phyloP scores from a whole-genome alignment of 2,797 vertebrate genomes.

The Danionella dracula region DNA sequence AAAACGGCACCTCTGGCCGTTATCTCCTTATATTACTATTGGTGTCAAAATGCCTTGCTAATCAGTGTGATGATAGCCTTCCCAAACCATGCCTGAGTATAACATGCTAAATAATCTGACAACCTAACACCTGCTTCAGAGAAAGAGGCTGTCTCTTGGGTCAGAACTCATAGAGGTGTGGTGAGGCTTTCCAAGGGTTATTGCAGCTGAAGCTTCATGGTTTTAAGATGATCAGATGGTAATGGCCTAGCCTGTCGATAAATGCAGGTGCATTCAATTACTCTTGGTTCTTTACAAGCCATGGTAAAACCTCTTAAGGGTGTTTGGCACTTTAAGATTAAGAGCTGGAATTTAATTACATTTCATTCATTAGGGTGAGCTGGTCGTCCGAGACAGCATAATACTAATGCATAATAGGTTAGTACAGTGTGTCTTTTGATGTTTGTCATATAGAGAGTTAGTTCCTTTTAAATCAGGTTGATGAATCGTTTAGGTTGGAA shows the following conservation, averaged over 20 bases:
- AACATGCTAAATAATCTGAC: conserved; percentile 48
- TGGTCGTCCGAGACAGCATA: neutral
- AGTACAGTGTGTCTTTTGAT: neutral
- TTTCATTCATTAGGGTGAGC: conserved; percentile 9
- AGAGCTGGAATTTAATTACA: conserved; percentile 15
- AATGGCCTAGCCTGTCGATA: conserved; percentile 9
- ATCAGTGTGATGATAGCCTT: conserved; percentile 68
- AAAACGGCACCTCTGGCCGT: conserved; percentile 69
- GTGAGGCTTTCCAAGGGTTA: neutral
- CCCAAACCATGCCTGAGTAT: conserved; percentile 8
- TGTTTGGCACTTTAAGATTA: conserved; percentile 24
- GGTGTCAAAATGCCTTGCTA: conserved; percentile 60
- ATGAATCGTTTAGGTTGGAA: too few species aligned
- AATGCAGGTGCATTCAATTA: conserved; percentile 26
- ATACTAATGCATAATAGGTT: neutral
- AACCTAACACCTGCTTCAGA: conserved; percentile 48
- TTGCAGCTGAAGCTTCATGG: neutral
- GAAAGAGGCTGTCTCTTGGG: neutral
- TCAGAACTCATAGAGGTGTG: conserved; percentile 15
- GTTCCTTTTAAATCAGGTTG: neutral
- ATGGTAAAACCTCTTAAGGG: neutral
- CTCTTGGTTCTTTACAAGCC: conserved; percentile 6
- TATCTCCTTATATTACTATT: conserved; percentile 61
- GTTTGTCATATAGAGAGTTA: neutral
- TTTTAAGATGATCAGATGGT: conserved; percentile 18